Evolutionary conservation across 2,888 invertebrate genomes (phyloP), one percentile per base, ranked within the genome.

Genomic region (Sesamia inferens): DNA sequence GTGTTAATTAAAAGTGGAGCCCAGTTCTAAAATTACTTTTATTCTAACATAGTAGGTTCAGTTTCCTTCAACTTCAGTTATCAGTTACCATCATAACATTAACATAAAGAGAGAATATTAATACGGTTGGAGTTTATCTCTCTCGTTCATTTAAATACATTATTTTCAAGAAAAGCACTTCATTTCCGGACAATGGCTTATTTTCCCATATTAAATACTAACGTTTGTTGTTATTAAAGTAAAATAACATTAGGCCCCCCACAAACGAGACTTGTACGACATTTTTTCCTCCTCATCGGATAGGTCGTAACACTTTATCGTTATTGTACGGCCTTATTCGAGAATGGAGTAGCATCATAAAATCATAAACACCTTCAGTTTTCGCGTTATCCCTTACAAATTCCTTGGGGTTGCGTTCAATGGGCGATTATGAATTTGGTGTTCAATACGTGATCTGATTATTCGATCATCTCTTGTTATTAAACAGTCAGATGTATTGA

Each of bases 321-420:
- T 93, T 94, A 94, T 93, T 94, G 92, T 92, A 93, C 90, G 91
- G 90, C 90, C 90, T 90, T 94, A 94, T 92, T 91, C 89, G 89
- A 88, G 90, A 92, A 94, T 90, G 90, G 89, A 93, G 90, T 91
- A 89, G 91, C 88, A 90, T 91, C 94, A 90, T 94, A 94, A 93
- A 93, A 94, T 93, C 92, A 93, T 93, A 93, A 93, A 94, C 93
- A 93, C 92, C 91, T 90, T 90, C 90, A 89, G 88, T 89, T 90
- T 87, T 83, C 89, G 83, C 88, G 87, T 93, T 92, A 91, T 91
- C 90, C 89, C 90, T 88, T 90, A 93, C 91, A 92, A 93, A 91
- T 91, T 90, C 88, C 86, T 87, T 83, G 78, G 88, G 87, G 89
- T 87, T 88, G 83, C 84, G 89, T 85, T 89, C 87, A 86, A 92